Conservation (phyloP, 1,140 invertebrate genomes). For the Cotesia glomerata region DNA sequence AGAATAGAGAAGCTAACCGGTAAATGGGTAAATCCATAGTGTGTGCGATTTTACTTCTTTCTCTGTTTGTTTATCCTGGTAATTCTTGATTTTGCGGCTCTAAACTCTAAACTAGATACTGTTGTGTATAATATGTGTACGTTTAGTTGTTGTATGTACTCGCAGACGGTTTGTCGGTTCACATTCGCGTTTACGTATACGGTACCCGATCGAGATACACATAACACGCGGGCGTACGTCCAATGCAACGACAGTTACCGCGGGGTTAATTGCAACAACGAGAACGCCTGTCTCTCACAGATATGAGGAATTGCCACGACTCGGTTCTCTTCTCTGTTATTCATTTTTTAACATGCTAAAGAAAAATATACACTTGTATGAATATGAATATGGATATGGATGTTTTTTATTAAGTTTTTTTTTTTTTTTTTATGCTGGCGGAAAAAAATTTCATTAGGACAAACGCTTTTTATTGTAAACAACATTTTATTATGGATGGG, state of each 20-base stretch:
- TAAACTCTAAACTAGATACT: too few species aligned
- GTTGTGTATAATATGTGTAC: too few species aligned
- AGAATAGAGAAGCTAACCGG: too few species aligned
- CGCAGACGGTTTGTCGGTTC: background rate
- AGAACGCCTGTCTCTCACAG: constrained; percentile 24
- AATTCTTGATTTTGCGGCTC: background rate
- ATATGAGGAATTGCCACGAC: constrained; percentile 3
- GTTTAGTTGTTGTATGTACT: background rate
- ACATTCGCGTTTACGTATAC: background rate
- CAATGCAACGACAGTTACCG: constrained; percentile 31
- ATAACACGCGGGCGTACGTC: background rate
- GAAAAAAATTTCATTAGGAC: background rate
- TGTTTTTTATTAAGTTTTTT: too few species aligned
- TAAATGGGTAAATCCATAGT: too few species aligned
- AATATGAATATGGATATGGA: too few species aligned
- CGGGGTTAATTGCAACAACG: constrained; percentile 27
- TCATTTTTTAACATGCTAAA: constrained; percentile 8
- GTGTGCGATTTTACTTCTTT: background rate
- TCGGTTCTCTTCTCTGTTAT: background rate
- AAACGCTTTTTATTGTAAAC: background rate
- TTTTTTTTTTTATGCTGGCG: too few species aligned
- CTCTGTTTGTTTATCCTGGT: background rate
- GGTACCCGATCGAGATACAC: background rate
- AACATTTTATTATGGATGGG: too few species aligned
- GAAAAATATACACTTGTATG: constrained; percentile 1